These are phyloP conservation scores for Achatina immaculata DNA, from an alignment of 1,140 invertebrate genomes.

Conservation along the genomic window DNA sequence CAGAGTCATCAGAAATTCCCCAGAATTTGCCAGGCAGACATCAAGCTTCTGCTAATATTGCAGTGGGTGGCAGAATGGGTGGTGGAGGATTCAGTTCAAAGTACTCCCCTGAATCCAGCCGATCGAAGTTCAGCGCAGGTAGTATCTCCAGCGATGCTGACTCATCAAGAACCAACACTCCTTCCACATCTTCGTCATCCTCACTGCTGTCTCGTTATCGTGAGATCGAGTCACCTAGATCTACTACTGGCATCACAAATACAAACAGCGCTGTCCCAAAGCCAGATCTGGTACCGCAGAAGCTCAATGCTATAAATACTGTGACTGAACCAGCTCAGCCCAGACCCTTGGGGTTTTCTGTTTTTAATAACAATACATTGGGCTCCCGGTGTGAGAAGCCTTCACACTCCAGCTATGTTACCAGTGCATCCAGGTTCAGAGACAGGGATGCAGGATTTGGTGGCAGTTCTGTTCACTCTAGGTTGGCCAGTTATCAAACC, in stretches of 20 bases:
- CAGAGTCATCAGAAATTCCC: constrained; percentile 48
- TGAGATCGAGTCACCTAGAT: constrained; percentile 30
- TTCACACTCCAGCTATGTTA: background rate
- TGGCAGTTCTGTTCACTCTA: constrained; percentile 7
- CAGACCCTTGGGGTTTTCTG: constrained; percentile 24
- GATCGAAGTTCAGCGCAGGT: constrained; percentile 31
- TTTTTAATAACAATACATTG: background rate
- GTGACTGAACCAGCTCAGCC: background rate
- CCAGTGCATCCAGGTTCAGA: constrained; percentile 34
- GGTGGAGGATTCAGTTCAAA: constrained; percentile 29
- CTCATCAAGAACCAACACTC: constrained; percentile 28
- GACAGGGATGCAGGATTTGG: constrained; percentile 33
- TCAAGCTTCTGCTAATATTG: background rate
- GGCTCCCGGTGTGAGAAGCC: background rate
- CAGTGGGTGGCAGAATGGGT: constrained; percentile 9
- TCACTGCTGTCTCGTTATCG: constrained; percentile 43
- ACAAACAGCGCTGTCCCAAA: background rate
- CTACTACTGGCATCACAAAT: constrained; percentile 24
- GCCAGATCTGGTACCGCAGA: background rate
- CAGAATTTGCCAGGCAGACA: constrained; percentile 1
- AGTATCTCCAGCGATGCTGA: constrained; percentile 40
- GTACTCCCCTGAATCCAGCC: constrained; percentile 42
- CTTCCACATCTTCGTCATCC: constrained; percentile 39
- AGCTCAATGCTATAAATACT: background rate
- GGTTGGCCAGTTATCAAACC: constrained; percentile 35